A percentile compares a stretch with the other conserved stretches of the same genome.
phyloP scores from a whole-genome alignment of 2,113 vertebrate genomes.

The Oenanthe oenanthe region DNA sequence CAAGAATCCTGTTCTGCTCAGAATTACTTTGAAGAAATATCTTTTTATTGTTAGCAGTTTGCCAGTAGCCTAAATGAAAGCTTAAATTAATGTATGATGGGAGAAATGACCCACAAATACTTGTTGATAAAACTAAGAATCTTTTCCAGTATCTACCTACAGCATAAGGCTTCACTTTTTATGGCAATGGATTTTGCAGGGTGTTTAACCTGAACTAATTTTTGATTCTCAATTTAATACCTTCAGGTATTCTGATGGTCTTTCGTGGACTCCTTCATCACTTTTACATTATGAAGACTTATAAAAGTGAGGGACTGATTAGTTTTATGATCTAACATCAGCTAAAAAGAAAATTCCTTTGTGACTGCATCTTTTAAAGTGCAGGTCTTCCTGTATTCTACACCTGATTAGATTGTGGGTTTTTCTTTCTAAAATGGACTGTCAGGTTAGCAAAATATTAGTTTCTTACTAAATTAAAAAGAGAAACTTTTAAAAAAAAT shows the following conservation, averaged over 20 bases:
- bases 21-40: neutral
- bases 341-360: neutral
- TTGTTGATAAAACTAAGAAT: neutral
- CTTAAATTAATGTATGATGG: neutral
- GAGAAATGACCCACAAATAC: neutral
- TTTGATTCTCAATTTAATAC: neutral
- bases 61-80: neutral
- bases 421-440: neutral
- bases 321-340: neutral
- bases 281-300: neutral
- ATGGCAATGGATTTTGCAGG: neutral
- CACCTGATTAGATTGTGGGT: neutral
- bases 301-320: neutral
- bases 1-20: neutral
- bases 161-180: neutral
- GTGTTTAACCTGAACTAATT: neutral
- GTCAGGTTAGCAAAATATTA: neutral
- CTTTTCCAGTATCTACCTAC: neutral
- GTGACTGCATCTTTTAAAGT: neutral
- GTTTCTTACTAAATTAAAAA: neutral
- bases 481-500: rapidly evolving
- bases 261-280: neutral
- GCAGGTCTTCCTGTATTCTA: neutral
- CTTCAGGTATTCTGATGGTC: neutral
- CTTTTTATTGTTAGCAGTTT: neutral